These are phyloP conservation scores for Pteromalus puparum DNA, from an alignment of 1,140 invertebrate species.

Conservation along the genomic window DNA sequence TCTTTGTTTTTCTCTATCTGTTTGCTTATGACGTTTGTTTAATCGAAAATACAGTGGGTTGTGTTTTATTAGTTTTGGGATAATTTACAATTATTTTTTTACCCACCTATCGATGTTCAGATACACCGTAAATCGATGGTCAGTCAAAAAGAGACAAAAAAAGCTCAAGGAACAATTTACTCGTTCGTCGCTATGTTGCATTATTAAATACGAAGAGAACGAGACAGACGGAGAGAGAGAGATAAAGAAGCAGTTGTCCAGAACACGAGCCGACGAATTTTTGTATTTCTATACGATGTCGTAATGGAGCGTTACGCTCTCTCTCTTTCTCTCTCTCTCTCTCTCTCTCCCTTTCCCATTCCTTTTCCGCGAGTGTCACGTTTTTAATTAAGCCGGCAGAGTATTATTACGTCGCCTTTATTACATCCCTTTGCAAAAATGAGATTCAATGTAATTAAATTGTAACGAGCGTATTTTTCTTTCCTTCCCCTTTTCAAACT, in stretches of 20 bases:
- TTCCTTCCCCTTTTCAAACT: background rate
- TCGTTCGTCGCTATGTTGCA: background rate
- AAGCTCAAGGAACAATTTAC: background rate
- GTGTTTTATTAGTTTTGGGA: background rate
- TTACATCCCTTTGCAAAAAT: background rate
- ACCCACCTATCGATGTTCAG: too few species aligned
- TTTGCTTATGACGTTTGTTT: too few species aligned
- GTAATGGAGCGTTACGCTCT: background rate
- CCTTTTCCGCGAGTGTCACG: background rate
- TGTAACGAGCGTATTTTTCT: background rate
- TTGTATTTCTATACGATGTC: background rate
- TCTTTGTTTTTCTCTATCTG: too few species aligned
- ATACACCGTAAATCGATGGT: too few species aligned
- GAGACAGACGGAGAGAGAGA: background rate
- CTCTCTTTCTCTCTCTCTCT: background rate
- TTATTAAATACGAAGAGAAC: background rate
- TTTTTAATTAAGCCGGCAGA: background rate
- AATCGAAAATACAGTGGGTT: too few species aligned
- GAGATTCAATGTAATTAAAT: background rate
- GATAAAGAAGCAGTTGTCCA: background rate
- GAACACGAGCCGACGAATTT: background rate
- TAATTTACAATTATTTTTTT: conserved; percentile 12
- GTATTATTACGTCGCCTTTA: background rate
- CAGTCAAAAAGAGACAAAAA: too few species aligned
- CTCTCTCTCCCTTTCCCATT: background rate